Evolutionary conservation across 2,888 invertebrate species (phyloP).

Genomic region (Synergus laeviventris): DNA sequence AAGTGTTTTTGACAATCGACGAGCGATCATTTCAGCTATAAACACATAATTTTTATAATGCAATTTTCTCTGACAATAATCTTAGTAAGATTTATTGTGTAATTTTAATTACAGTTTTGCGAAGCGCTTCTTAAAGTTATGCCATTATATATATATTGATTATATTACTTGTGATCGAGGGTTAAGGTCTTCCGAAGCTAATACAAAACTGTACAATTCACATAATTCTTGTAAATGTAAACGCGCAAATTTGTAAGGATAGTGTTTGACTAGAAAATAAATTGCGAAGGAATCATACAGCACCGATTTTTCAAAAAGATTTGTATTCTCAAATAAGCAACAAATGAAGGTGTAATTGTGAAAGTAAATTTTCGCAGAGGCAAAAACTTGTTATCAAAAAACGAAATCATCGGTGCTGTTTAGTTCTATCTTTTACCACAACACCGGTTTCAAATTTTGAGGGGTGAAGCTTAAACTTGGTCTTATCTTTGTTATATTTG

Average conservation of each 20-base stretch:
- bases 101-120: constrained; percentile 25
- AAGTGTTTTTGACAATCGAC: constrained; percentile 9
- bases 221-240: constrained; percentile 20
- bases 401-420: constrained; percentile 20
- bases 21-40: background rate
- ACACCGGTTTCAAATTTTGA: constrained; percentile 5
- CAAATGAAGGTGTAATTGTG: background rate
- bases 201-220: constrained; percentile 30
- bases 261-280: constrained; percentile 34
- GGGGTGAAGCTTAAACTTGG: background rate
- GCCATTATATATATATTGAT: constrained; percentile 31
- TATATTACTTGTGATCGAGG: constrained; percentile 43
- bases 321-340: background rate
- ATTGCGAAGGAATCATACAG: constrained; percentile 10
- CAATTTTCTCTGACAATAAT: constrained; percentile 31
- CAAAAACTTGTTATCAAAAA: background rate
- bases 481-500: constrained; percentile 18
- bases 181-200: constrained; percentile 43
- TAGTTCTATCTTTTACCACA: constrained; percentile 29
- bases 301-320: background rate
- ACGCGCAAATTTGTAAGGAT: constrained; percentile 17
- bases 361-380: background rate
- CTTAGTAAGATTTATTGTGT: constrained; percentile 14
- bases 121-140: constrained; percentile 32
- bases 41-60: constrained; percentile 4